These are phyloP conservation scores for Lepeophtheirus salmonis DNA, from an alignment of 1,140 invertebrate species.

Conservation along the genomic window DNA sequence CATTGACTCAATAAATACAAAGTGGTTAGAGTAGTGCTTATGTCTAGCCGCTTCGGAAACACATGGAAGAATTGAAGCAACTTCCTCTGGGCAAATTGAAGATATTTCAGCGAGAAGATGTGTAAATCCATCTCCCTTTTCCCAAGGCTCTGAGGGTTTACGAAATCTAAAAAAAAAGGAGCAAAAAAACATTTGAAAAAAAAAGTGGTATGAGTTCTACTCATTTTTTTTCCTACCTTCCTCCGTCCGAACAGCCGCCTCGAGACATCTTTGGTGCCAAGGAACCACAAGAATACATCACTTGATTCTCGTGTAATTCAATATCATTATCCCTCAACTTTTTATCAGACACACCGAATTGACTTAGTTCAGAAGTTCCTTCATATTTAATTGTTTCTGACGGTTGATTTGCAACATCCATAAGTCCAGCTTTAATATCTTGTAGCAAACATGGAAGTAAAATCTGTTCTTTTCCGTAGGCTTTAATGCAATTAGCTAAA, in stretches of 20 bases:
- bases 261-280: conserved; percentile 37
- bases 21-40: conserved; percentile 34
- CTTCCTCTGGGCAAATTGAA: conserved; percentile 25
- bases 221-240: conserved; percentile 17
- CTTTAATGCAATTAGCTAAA: conserved; percentile 32
- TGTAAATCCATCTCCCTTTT: conserved; percentile 36
- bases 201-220: too few relatives aligned
- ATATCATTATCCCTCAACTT: conserved; percentile 33
- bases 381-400: neutral
- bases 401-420: neutral
- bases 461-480: conserved; percentile 28
- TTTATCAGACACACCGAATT: conserved; percentile 32
- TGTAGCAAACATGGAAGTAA: neutral
- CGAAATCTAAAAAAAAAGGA: conserved; percentile 25
- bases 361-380: conserved; percentile 26
- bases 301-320: conserved; percentile 33
- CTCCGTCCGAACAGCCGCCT: conserved; percentile 31
- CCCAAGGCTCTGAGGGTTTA: conserved; percentile 37
- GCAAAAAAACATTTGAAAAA: neutral
- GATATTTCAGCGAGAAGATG: conserved; percentile 32
- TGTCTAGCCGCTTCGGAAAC: conserved; percentile 29
- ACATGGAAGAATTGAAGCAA: conserved; percentile 25
- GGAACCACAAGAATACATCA: conserved; percentile 39
- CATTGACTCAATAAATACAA: conserved; percentile 33
- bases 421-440: neutral